Evolutionary conservation across 2,888 invertebrate species (phyloP), one percentile per base, ranked within the genome.

Genomic region (Carabus problematicus): DNA sequence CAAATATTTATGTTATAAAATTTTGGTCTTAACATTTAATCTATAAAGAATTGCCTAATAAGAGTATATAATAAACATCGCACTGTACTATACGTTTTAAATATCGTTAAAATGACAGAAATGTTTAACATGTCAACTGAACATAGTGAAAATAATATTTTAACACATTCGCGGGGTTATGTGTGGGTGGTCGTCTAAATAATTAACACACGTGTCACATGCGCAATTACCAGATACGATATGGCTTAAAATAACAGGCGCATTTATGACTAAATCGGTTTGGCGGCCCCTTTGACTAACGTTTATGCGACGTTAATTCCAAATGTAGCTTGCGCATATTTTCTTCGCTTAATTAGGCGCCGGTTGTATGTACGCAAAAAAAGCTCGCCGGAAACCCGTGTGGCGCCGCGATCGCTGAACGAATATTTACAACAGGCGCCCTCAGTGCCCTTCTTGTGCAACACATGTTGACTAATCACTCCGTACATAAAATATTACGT

Each of bases 291-390:
- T 69, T 69, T 69, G 69, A 69, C 69, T 55, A 52, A 19, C 41
- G 61, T 67, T 39, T 52, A 69, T 62, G 69, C 69, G 56, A 69
- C 69, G 56, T 69, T 62, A 54, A 69, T 62, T 55, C 55, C 69
- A 69, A 69, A 69, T 69, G 69, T 69, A 56, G 61, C 69, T 43
- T 69, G 49, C 47, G 69, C 62, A 69, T 69, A 69, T 69, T 69
- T 69, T 62, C 47, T 62, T 62, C 62, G 69, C 40, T 69, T 69
- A 69, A 69, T 69, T 69, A 69, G 69, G 54, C 60, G 69, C 45
- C 69, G 69, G 29, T 69, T 56, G n/a, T 52, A 11, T 43, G 43
- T 40, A 29, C 61, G 56, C 55, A 52, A 55, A 69, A 67, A 59
- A 59, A 68, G 52, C 54, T 41, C 67, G 61, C 67, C 61, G 62